phyloP scores from a whole-genome alignment of 1,140 invertebrate species.

The Brachionus asplanchnoidis region DNA sequence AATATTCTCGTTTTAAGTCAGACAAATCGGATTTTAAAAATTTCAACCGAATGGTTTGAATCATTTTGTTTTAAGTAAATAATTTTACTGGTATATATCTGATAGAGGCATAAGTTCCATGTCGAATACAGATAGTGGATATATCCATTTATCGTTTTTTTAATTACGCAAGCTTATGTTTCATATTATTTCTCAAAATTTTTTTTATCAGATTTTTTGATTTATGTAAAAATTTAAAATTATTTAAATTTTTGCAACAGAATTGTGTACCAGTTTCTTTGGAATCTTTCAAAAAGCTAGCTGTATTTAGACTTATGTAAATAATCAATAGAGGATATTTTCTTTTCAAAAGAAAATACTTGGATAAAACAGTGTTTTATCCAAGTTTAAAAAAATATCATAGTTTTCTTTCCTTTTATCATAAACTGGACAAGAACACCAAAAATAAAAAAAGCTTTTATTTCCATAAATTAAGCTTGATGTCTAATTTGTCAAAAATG shows the following conservation, averaged over 20 bases:
- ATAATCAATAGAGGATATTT: too few relatives aligned
- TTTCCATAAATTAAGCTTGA: too few relatives aligned
- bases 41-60: not conserved
- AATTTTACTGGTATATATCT: not conserved
- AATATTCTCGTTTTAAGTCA: not conserved
- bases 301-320: too few relatives aligned
- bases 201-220: not conserved
- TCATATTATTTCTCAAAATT: not conserved
- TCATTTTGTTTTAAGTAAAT: not conserved
- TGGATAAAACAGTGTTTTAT: not conserved
- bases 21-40: not conserved
- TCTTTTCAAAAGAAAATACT: too few relatives aligned
- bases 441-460: too few relatives aligned
- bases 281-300: not conserved
- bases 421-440: too few relatives aligned
- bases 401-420: too few relatives aligned
- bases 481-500: too few relatives aligned
- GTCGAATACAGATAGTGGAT: not conserved
- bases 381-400: too few relatives aligned
- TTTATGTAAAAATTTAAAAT: not conserved
- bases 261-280: not conserved
- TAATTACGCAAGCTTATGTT: not conserved
- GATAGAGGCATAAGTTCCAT: not conserved
- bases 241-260: not conserved
- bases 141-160: not conserved